Conservation (phyloP, 1,140 invertebrate genomes). For the Contarinia nasturtii region DNA sequence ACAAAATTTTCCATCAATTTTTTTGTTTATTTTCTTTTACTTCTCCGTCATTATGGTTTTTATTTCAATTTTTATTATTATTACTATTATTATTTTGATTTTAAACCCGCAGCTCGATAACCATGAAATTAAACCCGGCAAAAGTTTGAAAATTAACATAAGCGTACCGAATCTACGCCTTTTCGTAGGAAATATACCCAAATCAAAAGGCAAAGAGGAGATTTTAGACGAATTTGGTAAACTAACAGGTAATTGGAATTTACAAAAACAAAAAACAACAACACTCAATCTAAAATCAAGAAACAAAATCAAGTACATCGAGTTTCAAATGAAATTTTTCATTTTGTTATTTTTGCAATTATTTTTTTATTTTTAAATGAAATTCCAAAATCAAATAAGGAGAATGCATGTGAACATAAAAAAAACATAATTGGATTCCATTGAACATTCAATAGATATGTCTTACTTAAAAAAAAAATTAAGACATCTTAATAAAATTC, state of each 20-base stretch:
- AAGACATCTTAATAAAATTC: no score
- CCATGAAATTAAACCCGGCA: conserved; percentile 98
- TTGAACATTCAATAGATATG: no score
- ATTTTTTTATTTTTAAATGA: no score
- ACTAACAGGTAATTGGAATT: conserved; percentile 50
- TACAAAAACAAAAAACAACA: not conserved
- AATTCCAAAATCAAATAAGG: no score
- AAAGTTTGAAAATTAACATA: conserved; percentile 99
- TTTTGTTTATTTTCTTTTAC: not conserved
- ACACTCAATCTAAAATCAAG: no score
- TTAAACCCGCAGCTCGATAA: conserved; percentile 90
- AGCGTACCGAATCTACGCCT: conserved; percentile 99
- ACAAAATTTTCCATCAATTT: conserved; percentile 3
- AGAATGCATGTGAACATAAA: no score
- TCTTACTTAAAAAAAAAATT: no score
- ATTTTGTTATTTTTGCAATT: no score
- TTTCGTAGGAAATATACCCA: conserved; percentile 99
- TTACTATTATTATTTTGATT: conserved; percentile 22
- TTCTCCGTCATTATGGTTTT: conserved; percentile 3
- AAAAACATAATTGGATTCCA: no score
- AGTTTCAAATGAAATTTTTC: no score
- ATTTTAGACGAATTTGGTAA: conserved; percentile 99
- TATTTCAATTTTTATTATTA: conserved; percentile 7
- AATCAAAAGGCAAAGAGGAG: conserved; percentile 99
- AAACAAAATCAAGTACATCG: no score